Evolutionary conservation across 37 sponge, comb jelly and placozoan species (phyloP).

Genomic region (Cladorhizidae sp.): DNA sequence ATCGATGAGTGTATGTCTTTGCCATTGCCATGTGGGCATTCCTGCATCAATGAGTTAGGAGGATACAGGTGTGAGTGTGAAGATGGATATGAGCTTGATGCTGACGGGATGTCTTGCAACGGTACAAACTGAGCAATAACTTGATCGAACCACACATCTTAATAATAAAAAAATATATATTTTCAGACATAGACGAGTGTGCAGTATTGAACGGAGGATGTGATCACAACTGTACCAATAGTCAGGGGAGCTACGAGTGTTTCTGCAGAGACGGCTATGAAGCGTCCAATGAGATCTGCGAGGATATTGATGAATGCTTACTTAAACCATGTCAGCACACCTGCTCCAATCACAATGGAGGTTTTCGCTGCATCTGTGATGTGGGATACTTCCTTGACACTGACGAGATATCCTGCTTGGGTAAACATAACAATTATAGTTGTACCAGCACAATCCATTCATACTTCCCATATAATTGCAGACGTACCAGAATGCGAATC

Average conservation of each 20-base stretch:
- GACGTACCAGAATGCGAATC: constrained; percentile 37
- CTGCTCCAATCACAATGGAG: constrained; percentile 18
- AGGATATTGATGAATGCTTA: too few species aligned
- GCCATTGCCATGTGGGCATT: constrained; percentile 15
- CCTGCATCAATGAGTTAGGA: constrained; percentile 8
- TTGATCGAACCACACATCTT: too few species aligned
- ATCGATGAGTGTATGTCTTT: neutral
- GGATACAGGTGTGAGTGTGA: constrained; percentile 14
- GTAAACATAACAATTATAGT: too few species aligned
- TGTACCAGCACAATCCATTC: too few species aligned
- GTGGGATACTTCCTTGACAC: constrained; percentile 11
- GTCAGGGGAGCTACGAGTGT: neutral
- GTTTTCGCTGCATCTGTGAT: constrained; percentile 24
- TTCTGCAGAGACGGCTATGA: constrained; percentile 11
- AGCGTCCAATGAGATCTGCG: too few species aligned
- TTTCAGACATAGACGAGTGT: constrained; percentile 42
- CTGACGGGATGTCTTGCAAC: constrained; percentile 2
- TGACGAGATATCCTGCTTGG: neutral
- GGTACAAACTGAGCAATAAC: constrained; percentile 14
- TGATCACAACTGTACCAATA: constrained; percentile 40
- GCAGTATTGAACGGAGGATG: constrained; percentile 25
- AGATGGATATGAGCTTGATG: constrained; percentile 11
- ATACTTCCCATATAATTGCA: too few species aligned
- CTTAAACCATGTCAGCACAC: constrained; percentile 18
- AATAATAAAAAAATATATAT: too few species aligned